phyloP scores from a whole-genome alignment of 2,888 invertebrate species.

The Drosophila silvestris region DNA sequence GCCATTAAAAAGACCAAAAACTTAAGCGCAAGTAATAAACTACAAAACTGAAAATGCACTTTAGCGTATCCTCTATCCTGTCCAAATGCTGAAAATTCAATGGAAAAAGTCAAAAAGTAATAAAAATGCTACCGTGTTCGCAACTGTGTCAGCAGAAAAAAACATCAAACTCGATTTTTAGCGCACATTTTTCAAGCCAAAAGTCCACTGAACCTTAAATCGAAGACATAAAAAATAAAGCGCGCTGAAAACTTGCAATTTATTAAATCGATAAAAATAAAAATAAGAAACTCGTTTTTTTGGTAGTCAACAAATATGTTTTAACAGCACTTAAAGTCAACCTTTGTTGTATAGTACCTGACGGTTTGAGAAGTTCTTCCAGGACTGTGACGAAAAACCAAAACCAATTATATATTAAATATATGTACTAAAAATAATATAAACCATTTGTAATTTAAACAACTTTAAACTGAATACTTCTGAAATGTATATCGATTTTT shows the following conservation, averaged over 20 bases:
- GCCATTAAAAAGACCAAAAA: slow-evolving; percentile 45
- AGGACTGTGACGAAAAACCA: neutral
- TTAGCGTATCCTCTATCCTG: slow-evolving; percentile 18
- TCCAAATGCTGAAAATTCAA: slow-evolving; percentile 38
- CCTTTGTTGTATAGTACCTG: slow-evolving; percentile 22
- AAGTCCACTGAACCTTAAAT: slow-evolving; percentile 53
- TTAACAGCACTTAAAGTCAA: slow-evolving; percentile 37
- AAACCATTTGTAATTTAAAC: neutral
- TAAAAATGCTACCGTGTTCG: slow-evolving; percentile 60
- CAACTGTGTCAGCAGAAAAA: slow-evolving; percentile 68
- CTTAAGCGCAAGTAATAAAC: slow-evolving; percentile 72
- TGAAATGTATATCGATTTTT: neutral
- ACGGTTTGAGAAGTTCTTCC: neutral
- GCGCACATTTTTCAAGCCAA: slow-evolving; percentile 44
- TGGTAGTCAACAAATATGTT: slow-evolving; percentile 38
- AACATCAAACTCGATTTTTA: slow-evolving; percentile 32
- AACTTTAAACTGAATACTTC: neutral
- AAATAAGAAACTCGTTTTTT: slow-evolving; percentile 19
- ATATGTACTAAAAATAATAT: neutral
- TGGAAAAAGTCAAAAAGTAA: slow-evolving; percentile 49
- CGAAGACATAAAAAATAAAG: slow-evolving; percentile 54
- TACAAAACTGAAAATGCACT: slow-evolving; percentile 66
- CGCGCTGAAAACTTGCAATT: slow-evolving; percentile 51
- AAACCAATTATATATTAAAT: neutral
- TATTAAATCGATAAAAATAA: slow-evolving; percentile 73